Base-by-base conservation (phyloP, 1,140 invertebrate genomes). In the Pogonus chalceus region DNA sequence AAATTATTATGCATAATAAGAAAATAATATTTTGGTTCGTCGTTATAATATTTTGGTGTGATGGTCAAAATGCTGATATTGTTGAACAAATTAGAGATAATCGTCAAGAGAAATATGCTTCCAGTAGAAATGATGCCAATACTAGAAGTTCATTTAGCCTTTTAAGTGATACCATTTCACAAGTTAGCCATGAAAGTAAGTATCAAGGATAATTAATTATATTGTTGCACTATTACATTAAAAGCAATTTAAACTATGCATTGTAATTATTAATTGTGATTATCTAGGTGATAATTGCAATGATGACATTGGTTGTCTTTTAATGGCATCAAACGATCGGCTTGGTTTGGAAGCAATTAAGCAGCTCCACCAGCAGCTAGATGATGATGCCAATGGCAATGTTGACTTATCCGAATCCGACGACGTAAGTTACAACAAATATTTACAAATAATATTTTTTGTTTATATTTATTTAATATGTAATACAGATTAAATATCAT, bases 351-450 rank as follows among this genome's bases (percentile, higher is more conserved):
- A 94, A 66, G 92, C 92, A 23, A 95, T 96, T 63, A 79, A 81
- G 55, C 80, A 82, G 56, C 79, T 96, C 2, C 93, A 96, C 73
- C 78, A 83, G 52, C 88, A 94, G 69, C 76, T 96, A 50, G 92
- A 96, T 69, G 93, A 96, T 67, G 92, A 96, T 77, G 87, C 87
- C 51, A 91, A 95, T 79, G 93, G 93, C 52, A 91, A 91, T 72
- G 87, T 96, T 53, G 92, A 96, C 73, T 79, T 94, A 37, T 85
- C 88, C 55, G 92, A 96, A 79, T 94, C 92, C 56, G 90, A 94
- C 75, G 93, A 95, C 78, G 92, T 94, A 77, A 80, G 85, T 72
- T 55, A 58, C 37, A 58, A 51, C 16, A 18, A 39, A 52, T n/a
- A 51, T 31, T 14, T 3, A 21, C 23, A 37, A 46, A 51, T 23